Percentiles rank a stretch among this genome's conserved stretches.
These are phyloP conservation scores for Chaenodraco wilsoni DNA, from an alignment of 2,797 vertebrate genomes.

Conservation along the genomic window DNA sequence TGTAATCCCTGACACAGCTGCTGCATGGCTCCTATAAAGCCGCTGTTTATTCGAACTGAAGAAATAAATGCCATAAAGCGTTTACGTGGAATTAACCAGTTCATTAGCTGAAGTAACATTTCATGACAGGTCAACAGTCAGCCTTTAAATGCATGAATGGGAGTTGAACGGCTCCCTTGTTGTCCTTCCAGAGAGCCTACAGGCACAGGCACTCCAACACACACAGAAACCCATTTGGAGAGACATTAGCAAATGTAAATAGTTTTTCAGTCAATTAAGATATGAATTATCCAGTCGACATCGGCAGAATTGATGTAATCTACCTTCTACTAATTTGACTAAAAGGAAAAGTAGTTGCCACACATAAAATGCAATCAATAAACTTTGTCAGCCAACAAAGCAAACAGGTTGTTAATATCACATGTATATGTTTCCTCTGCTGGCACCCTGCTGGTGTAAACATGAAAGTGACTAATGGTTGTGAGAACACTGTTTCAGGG, in stretches of 20 bases:
- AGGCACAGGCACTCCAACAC: slow-evolving; percentile 39
- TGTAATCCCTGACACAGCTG: slow-evolving; percentile 41
- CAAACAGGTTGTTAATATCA: slow-evolving; percentile 69
- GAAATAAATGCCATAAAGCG: slow-evolving; percentile 47
- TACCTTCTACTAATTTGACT: slow-evolving; percentile 76
- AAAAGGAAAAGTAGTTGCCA: slow-evolving; percentile 77
- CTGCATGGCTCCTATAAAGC: slow-evolving; percentile 42
- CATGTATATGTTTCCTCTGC: slow-evolving; percentile 43
- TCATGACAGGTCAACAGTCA: slow-evolving; percentile 60
- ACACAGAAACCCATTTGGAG: slow-evolving; percentile 68
- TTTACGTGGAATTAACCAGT: slow-evolving; percentile 66
- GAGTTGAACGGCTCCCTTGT: slow-evolving; percentile 25
- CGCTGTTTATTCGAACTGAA: slow-evolving; percentile 45
- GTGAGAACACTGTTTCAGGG: slow-evolving; percentile 39
- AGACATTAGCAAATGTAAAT: slow-evolving; percentile 78
- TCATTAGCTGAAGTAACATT: slow-evolving; percentile 69
- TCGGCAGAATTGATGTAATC: slow-evolving; percentile 74
- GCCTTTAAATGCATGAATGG: slow-evolving; percentile 50
- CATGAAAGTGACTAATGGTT: slow-evolving; percentile 57
- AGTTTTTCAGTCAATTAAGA: slow-evolving; percentile 80
- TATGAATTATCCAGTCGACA: slow-evolving; percentile 77
- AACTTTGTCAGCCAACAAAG: slow-evolving; percentile 70
- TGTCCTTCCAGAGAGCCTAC: slow-evolving; percentile 26
- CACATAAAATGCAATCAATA: slow-evolving; percentile 75
- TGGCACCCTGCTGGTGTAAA: slow-evolving; percentile 54